Percentiles rank a stretch among this genome's conserved stretches.
Conservation (phyloP, 2,888 invertebrate genomes). For the Cosmopolites sordidus region DNA sequence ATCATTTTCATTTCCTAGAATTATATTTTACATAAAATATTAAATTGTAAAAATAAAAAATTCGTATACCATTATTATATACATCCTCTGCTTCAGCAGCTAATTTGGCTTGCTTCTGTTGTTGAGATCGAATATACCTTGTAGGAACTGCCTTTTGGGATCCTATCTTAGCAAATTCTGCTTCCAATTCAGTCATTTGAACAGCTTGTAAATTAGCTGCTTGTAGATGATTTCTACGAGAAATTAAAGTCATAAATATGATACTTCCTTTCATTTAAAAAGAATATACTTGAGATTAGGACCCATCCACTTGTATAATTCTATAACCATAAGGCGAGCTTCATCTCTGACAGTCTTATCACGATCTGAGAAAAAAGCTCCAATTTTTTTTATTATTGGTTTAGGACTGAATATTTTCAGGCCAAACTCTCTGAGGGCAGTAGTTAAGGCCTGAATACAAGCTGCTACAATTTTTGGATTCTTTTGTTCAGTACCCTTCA, state of each 20-base stretch:
- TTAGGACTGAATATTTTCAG: constrained; percentile 86
- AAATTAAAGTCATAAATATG: neutral
- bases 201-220: constrained; percentile 83
- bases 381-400: constrained; percentile 82
- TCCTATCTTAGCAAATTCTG: constrained; percentile 74
- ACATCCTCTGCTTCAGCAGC: constrained; percentile 52
- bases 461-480: constrained; percentile 93
- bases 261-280: neutral
- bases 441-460: constrained; percentile 70
- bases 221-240: constrained; percentile 61
- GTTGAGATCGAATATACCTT: constrained; percentile 78
- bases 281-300: constrained; percentile 39
- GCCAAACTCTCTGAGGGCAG: constrained; percentile 84
- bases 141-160: constrained; percentile 64
- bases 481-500: constrained; percentile 92
- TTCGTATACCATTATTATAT: constrained; percentile 43
- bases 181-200: constrained; percentile 82
- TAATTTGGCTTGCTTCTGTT: constrained; percentile 58
- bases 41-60: neutral
- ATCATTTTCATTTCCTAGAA: constrained; percentile 49
- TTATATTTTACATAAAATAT: neutral
- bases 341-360: constrained; percentile 91
- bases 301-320: constrained; percentile 74
- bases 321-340: constrained; percentile 84
- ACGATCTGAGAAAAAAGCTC: constrained; percentile 79